Conservation (phyloP, 2,888 invertebrate species). For the Trichacis sp. region DNA sequence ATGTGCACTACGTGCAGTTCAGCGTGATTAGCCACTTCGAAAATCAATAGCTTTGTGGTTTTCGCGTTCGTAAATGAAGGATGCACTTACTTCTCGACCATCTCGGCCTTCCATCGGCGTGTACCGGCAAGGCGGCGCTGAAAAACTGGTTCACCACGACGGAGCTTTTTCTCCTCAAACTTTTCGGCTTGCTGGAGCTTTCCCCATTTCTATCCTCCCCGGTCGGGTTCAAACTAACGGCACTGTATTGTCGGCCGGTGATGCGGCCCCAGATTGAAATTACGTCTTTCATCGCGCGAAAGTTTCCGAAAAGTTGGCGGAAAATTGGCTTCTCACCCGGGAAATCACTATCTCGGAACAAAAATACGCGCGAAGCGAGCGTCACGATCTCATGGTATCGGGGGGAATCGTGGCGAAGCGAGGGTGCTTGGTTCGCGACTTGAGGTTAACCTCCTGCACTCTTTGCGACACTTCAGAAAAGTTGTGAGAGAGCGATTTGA, state of each 20-base stretch:
- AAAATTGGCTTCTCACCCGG: not conserved
- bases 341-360: not conserved
- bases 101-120: constrained; percentile 63
- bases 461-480: constrained; percentile 34
- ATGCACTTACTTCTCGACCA: constrained; percentile 70
- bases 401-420: no score
- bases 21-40: no score
- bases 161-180: constrained; percentile 67
- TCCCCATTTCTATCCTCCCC: constrained; percentile 42
- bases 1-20: no score
- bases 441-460: constrained; percentile 31
- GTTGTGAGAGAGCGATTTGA: constrained; percentile 24
- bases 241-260: constrained; percentile 72
- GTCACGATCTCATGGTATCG: constrained; percentile 40
- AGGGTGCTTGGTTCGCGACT: no score
- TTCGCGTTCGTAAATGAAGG: no score
- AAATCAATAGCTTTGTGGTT: no score
- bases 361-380: constrained; percentile 1
- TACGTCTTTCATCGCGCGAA: constrained; percentile 74
- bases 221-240: constrained; percentile 68
- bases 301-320: constrained; percentile 20
- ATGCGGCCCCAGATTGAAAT: constrained; percentile 73
- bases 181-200: constrained; percentile 46
- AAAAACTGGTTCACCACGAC: constrained; percentile 68
- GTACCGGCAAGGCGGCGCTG: constrained; percentile 69